Evolutionary conservation across 2,797 vertebrate species (phyloP).

Genomic region (Dromococcyx pavoninus): DNA sequence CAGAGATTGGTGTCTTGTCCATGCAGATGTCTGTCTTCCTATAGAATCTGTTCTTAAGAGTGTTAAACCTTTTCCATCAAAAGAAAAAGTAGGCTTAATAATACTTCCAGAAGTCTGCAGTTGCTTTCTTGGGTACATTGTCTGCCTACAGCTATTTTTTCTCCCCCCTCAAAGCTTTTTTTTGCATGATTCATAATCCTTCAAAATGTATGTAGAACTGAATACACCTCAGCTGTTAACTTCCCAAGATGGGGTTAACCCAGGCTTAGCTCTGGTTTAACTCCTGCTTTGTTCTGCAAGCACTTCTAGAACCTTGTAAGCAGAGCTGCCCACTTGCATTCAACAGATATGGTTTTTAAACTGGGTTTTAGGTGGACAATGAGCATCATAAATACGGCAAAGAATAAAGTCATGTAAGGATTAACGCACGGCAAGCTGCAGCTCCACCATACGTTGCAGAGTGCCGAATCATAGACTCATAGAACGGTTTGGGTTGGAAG

Average conservation of each 20-base stretch:
- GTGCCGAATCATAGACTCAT: no score
- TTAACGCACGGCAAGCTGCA: neutral
- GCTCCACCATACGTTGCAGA: accelerated
- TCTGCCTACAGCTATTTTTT: conserved; percentile 26
- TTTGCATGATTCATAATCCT: neutral
- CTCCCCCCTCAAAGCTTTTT: neutral
- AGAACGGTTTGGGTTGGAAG: no score
- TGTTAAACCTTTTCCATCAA: neutral
- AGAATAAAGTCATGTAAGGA: neutral
- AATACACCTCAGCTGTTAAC: neutral
- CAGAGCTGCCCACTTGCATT: neutral
- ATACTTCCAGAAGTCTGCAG: neutral
- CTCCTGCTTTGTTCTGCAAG: neutral
- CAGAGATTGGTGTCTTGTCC: neutral
- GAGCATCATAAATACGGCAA: neutral
- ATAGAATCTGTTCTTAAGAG: neutral
- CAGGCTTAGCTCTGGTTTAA: neutral
- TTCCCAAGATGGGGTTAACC: neutral
- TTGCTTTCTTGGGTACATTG: conserved; percentile 41
- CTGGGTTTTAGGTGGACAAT: neutral
- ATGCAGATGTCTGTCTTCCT: neutral
- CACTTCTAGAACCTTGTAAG: neutral
- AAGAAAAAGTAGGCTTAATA: conserved; percentile 15
- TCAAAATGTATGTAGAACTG: neutral
- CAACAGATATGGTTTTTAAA: accelerated